Base-by-base conservation (phyloP, 2,888 invertebrate species). In the Octodonta nipae region DNA sequence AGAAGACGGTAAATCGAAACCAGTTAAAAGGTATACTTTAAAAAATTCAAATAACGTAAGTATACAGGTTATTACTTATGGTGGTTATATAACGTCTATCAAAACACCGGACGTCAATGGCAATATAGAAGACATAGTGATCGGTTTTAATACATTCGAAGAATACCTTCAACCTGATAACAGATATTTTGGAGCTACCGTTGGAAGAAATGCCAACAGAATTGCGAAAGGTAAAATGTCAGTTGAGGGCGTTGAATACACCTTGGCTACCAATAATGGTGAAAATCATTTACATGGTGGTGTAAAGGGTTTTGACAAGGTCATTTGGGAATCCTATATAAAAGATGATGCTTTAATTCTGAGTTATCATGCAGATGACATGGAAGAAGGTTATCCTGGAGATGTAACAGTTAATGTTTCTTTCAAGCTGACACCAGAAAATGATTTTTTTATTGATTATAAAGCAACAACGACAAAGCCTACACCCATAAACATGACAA, bases 361-460 rank as follows among this genome's bases (percentile, higher is more conserved):
- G 68, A 74, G 71, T 24, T 78, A 87, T 50, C 63, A 75, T 2
- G 87, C 87, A 25, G 68, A 71, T 3, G 79, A 86, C 44, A 76
- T 78, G 10, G 79, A 86, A 47, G 87, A 92, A 60, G 87, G 87
- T 1, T 95, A 80, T 60, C 93, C 93, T 0, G 93, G 93, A 1
- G 71, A 77, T 24, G 64, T 92, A 7, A 68, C 75, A 44, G 74
- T 74, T 1, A 75, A 75, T 25, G 73, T 81, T 1, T 67, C 67
- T 1, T 91, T 81, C 52, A 70, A 73, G 43, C 67, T 91, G 13
- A 76, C 72, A 3, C 71, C 73, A 13, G 73, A 80, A 41, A 84
- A 87, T 52, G 73, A 75, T 37, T 65, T 95, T 22, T 63, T 70
- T 34, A 73, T 93, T 3, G 70, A 76, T 38, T 86, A 84, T 69